Evolutionary conservation across 2,888 invertebrate species (phyloP), one percentile per base, ranked within the genome.

Genomic region (Synergus itoensis): DNA sequence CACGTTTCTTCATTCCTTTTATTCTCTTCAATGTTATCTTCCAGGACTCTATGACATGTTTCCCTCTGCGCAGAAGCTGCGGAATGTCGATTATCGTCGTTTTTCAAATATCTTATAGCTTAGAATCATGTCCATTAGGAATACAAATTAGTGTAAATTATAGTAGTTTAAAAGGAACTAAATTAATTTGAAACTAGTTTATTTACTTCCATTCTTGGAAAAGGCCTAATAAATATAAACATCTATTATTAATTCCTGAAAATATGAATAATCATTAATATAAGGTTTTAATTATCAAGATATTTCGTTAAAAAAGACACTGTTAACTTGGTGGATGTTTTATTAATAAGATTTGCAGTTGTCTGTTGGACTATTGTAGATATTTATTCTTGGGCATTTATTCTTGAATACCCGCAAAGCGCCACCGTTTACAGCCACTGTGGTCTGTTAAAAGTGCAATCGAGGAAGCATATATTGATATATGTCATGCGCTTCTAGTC

Each of bases 391-490:
- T 4, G 21, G 18, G 48, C 28, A 18, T 53, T n/a, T 45, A 45
- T 53, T 53, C 9, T 36, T 60, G 16, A 80, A 62, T 45, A 82
- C 82, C 86, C 85, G 83, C 85, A 85, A 83, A 83, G 69, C 81
- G 87, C 87, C 88, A 87, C 89, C 88, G 89, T 89, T 89, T 89
- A 88, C 86, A 88, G 87, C 87, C 53, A 87, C 86, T 88, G 90
- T 87, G 90, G 90, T 90, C 86, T 88, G 87, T 84, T 87, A 87
- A 89, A 36, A 88, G 87, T 87, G 89, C 85, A 86, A 88, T 89
- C 86, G 88, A 88, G 87, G 86, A 86, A 84, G 86, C 82, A 84
- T 45, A 36, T 28, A 28, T 28, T 28, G 28, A 28, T 28, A 28
- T 36, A 83, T 73, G 48, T 16, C 36, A 85, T 88, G 90, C 87